Percentiles rank a stretch among this genome's conserved stretches.
Conservation (phyloP, 2,888 invertebrate species). For the Stratiomys singularior region DNA sequence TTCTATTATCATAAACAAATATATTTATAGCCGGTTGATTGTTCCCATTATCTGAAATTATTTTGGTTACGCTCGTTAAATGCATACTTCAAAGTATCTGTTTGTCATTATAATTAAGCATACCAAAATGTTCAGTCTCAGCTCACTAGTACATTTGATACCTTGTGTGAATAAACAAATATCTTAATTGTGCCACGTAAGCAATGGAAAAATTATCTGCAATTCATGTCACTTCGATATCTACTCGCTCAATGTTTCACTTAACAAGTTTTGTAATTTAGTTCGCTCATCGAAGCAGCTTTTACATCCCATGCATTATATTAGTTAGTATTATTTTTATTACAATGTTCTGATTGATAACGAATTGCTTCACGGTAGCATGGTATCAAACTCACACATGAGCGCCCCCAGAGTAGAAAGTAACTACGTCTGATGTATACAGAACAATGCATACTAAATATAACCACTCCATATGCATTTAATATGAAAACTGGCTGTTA, state of each 20-base stretch:
- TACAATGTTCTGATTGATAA: background rate
- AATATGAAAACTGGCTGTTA: too few species aligned
- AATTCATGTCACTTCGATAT: conserved; percentile 10
- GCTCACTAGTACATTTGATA: background rate
- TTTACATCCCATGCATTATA: background rate
- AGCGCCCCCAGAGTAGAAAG: too few species aligned
- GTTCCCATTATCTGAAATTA: conserved; percentile 16
- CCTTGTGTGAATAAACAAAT: background rate
- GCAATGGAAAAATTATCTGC: conserved; percentile 5
- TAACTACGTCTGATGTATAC: too few species aligned
- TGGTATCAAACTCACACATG: background rate
- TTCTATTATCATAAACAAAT: background rate
- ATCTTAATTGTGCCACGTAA: conserved; percentile 4
- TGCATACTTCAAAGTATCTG: background rate
- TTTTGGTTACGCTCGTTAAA: conserved; percentile 10
- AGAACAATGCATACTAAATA: too few species aligned
- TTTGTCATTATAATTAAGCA: conserved; percentile 1
- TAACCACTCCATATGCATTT: too few species aligned
- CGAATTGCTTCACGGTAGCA: background rate
- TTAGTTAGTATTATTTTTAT: background rate
- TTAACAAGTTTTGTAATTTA: background rate
- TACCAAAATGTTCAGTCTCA: background rate
- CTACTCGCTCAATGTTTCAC: background rate
- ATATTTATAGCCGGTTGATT: conserved; percentile 18
- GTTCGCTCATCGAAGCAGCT: background rate